Evolutionary conservation across 1,140 invertebrate genomes (phyloP), one percentile per base, ranked within the genome.

Genomic region (Zaprionus kolodkinae): DNA sequence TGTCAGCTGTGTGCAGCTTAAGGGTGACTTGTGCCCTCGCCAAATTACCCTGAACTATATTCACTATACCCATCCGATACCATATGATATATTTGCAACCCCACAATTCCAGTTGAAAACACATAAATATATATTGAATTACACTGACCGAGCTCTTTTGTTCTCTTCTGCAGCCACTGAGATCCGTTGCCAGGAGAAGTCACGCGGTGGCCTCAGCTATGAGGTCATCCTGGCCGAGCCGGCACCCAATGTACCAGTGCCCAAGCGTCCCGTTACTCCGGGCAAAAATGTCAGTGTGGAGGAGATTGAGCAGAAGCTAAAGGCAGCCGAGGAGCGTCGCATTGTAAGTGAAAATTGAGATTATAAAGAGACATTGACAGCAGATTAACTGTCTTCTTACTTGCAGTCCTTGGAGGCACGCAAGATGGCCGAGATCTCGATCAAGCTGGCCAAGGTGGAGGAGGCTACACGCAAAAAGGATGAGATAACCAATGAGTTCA

Each of bases 201-300:
- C 95, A 17, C 96, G 97, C 91, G 97, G 97, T 43, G 97, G 98
- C 35, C 92, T 98, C 52, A 96, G 97, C 82, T 99, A 97, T 94
- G 98, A 99, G 93, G 97, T 98, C 81, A 98, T 99, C 84, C 93
- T 99, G 77, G 97, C 97, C 52, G 97, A 98, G 85, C 97, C 97
- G 15, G 94, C 94, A 59, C 94, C 94, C 35, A 92, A 92, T 79
- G 94, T 94, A 38, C 92, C 94, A 12, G 93, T 94, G 67, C 94
- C 93, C 36, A 96, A 96, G 87, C 94, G 95, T 74, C 94, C 95
- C 10, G 93, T 95, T 21, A 94, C 93, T 69, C 93, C 92, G 63
- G 87, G 84, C 54, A 95, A 94, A 83, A 94, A 94, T 62, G 94
- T 96, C 12, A 96, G 96, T 21, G 95, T 95, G 4, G 96, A 97